Conservation (phyloP, 2,797 vertebrate species). For the Lindbergichthys nudifrons region DNA sequence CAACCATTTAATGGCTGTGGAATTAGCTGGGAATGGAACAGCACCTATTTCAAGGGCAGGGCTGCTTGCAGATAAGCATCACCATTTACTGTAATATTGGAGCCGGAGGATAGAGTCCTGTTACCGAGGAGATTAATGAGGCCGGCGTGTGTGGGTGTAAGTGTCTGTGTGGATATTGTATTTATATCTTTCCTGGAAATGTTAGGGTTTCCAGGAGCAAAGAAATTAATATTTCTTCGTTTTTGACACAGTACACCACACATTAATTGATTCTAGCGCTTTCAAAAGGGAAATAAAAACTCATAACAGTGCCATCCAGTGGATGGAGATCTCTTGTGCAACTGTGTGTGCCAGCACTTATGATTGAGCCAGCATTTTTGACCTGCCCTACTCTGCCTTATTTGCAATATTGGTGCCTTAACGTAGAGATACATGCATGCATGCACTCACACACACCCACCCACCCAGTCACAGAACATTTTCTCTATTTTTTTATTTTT, state of each 20-base stretch:
- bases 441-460: slow-evolving; percentile 33
- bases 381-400: slow-evolving; percentile 40
- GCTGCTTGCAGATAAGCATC: slow-evolving; percentile 82
- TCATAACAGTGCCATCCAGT: slow-evolving; percentile 74
- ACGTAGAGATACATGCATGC: slow-evolving; percentile 42
- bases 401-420: slow-evolving; percentile 52
- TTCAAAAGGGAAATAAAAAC: slow-evolving; percentile 22
- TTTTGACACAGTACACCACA: slow-evolving; percentile 73
- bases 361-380: slow-evolving; percentile 36
- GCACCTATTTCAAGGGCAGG: slow-evolving; percentile 83
- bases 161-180: slow-evolving; percentile 75
- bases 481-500: slow-evolving; percentile 60
- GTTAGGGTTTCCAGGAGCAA: slow-evolving; percentile 76
- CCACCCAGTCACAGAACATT: slow-evolving; percentile 21
- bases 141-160: slow-evolving; percentile 41
- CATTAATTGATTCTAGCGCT: slow-evolving; percentile 69
- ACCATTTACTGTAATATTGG: slow-evolving; percentile 85
- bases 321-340: slow-evolving; percentile 56
- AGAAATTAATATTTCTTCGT: slow-evolving; percentile 77
- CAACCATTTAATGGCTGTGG: slow-evolving; percentile 79
- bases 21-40: slow-evolving; percentile 80
- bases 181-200: slow-evolving; percentile 82
- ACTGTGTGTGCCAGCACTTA: slow-evolving; percentile 28
- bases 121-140: slow-evolving; percentile 84
- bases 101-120: slow-evolving; percentile 81